A percentile compares a stretch with the other conserved stretches of the same genome.
phyloP scores from a whole-genome alignment of 2,888 invertebrate genomes.

The Orthosia incerta region DNA sequence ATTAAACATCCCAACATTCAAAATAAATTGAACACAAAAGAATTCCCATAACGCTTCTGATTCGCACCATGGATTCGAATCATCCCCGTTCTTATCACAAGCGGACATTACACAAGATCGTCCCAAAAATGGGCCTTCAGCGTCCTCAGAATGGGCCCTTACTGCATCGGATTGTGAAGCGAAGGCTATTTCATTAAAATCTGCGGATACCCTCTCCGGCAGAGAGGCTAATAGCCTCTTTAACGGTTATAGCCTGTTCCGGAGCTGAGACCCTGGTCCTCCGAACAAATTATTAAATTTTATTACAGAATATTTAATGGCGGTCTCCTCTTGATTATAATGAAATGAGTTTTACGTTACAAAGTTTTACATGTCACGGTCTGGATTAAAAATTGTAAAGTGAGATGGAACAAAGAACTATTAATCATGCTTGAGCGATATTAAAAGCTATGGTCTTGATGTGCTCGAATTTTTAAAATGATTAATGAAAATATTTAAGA shows the following conservation, averaged over 20 bases:
- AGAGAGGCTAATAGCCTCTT: slow-evolving; percentile 52
- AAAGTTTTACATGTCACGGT: slow-evolving; percentile 41
- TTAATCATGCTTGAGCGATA: slow-evolving; percentile 15
- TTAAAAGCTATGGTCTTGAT: neutral
- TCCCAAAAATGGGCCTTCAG: slow-evolving; percentile 54
- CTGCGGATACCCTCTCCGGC: slow-evolving; percentile 53
- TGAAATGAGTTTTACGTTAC: slow-evolving; percentile 49
- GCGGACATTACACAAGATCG: slow-evolving; percentile 56
- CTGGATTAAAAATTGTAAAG: slow-evolving; percentile 20
- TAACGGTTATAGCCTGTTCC: slow-evolving; percentile 61
- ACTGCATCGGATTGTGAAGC: slow-evolving; percentile 62
- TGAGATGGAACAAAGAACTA: slow-evolving; percentile 19
- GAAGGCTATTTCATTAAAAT: slow-evolving; percentile 64
- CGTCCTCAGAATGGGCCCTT: slow-evolving; percentile 49
- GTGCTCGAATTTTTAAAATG: neutral
- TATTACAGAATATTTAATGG: slow-evolving; percentile 60
- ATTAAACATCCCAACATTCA: slow-evolving; percentile 24
- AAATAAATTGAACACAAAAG: slow-evolving; percentile 34
- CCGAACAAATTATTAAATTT: slow-evolving; percentile 65
- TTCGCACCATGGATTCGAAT: slow-evolving; percentile 47
- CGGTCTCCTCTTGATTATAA: slow-evolving; percentile 52
- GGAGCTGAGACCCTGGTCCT: slow-evolving; percentile 39
- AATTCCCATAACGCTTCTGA: slow-evolving; percentile 21
- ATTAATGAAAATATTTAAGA: neutral
- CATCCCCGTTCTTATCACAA: slow-evolving; percentile 47